A percentile compares a stretch with the other conserved stretches of the same genome.
Conservation (phyloP, 2,797 vertebrate genomes). For the Catamblyrhynchus diadema region DNA sequence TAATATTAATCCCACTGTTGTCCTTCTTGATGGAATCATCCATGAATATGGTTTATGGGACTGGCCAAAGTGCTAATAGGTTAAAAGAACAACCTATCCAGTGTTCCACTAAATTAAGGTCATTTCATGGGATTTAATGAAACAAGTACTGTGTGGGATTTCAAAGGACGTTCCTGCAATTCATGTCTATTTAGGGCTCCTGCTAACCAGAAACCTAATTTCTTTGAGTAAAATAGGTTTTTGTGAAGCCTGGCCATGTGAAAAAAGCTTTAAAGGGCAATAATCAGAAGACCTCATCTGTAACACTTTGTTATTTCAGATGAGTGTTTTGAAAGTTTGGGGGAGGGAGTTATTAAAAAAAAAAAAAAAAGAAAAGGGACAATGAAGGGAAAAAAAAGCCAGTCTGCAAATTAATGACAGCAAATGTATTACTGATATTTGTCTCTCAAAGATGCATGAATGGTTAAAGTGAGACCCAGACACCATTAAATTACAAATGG, state of each 20-base stretch:
- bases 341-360: conserved; percentile 16
- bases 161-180: conserved; percentile 82
- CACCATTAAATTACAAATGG: not conserved
- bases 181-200: conserved; percentile 81
- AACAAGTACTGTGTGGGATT: conserved; percentile 75
- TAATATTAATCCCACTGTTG: conserved; percentile 81
- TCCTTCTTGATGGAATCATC: conserved; percentile 82
- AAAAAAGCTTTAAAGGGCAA: conserved; percentile 78
- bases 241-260: conserved; percentile 74
- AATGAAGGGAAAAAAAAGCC: not conserved
- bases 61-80: conserved; percentile 81
- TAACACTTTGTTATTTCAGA: conserved; percentile 77
- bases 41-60: conserved; percentile 83
- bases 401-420: conserved; percentile 54
- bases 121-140: conserved; percentile 81
- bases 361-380: not conserved
- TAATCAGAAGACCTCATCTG: conserved; percentile 71
- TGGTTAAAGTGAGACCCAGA: not conserved
- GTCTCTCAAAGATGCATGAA: not conserved
- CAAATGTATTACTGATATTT: conserved; percentile 3
- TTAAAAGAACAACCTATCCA: conserved; percentile 81
- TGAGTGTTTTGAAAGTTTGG: conserved; percentile 55
- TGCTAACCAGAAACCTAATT: conserved; percentile 83
- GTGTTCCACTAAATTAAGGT: conserved; percentile 84
- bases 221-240: conserved; percentile 80